These are phyloP conservation scores for Cyprinodon diabolis DNA, from an alignment of 2,797 vertebrate species.

Conservation along the genomic window DNA sequence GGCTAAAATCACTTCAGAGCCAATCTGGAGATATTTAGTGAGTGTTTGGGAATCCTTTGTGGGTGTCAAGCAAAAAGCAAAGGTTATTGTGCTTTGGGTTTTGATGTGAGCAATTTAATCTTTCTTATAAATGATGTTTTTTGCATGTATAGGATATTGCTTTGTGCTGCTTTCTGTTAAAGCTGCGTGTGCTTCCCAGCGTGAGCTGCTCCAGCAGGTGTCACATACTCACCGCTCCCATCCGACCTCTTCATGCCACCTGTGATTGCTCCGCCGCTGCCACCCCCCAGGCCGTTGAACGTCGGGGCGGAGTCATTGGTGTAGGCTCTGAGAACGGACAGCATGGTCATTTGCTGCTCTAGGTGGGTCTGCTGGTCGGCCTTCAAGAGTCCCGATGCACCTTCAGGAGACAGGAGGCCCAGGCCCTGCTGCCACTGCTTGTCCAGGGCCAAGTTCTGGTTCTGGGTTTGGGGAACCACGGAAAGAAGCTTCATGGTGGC, in stretches of 20 bases:
- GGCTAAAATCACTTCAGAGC: slow-evolving; percentile 85
- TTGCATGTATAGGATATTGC: slow-evolving; percentile 18
- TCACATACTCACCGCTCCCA: slow-evolving; percentile 90
- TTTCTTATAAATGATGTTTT: slow-evolving; percentile 30
- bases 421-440: slow-evolving; percentile 89
- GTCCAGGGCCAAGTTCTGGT: slow-evolving; percentile 84
- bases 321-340: slow-evolving; percentile 98
- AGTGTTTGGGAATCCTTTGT: slow-evolving; percentile 69
- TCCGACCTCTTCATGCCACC: slow-evolving; percentile 96
- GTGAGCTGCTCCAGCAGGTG: slow-evolving; percentile 24
- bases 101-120: slow-evolving; percentile 64
- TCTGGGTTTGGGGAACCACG: slow-evolving; percentile 79
- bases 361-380: slow-evolving; percentile 87
- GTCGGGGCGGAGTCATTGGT: slow-evolving; percentile 92
- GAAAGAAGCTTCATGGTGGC: slow-evolving; percentile 80
- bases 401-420: slow-evolving; percentile 87
- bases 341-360: slow-evolving; percentile 94
- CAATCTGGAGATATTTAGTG: slow-evolving; percentile 74
- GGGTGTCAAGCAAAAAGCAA: slow-evolving; percentile 56
- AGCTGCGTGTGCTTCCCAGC: slow-evolving; percentile 23
- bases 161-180: slow-evolving; percentile 15
- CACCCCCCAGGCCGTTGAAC: slow-evolving; percentile 93
- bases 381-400: slow-evolving; percentile 86
- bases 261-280: slow-evolving; percentile 70
- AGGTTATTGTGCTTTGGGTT: slow-evolving; percentile 52